Evolutionary conservation across 2,888 invertebrate species (phyloP), one percentile per base, ranked within the genome.

Genomic region (Platypus cylindrus): DNA sequence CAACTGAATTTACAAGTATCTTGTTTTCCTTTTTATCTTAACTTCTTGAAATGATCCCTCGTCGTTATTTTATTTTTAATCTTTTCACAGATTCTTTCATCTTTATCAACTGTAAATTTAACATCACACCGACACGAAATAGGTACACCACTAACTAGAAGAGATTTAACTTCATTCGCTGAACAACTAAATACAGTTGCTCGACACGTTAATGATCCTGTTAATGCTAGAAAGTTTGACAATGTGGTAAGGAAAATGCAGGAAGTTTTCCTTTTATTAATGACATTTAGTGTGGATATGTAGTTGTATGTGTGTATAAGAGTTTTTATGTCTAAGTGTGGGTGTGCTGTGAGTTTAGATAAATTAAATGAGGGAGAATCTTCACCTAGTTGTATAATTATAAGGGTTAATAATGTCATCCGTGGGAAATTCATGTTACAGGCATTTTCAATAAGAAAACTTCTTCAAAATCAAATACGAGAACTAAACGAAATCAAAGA

Each of bases 151-250:
- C 64, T 77, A 11, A 68, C 75, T 2, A 70, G 67, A 26, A 73
- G 70, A 48, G 78, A 79, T 49, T 52, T 79, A 13, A 67, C 67
- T 17, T 71, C 76, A 2, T 62, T 79, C 35, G 69, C 73, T 1
- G 74, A 77, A 44, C 78, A 78, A 52, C 56, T 78, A 31, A 71
- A 73, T 47, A 73, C 71, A 37, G 68, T 78, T 27, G 73, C 74
- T 0, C 71, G 71, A 25, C 75, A 78, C 60, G 69, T 84, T 45
- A 70, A 69, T 20, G 82, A 84, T 54, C 64, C 76, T 12, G 71
- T 72, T 16, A 78, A 74, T 2, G 75, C 78, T 2, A 73, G 76
- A n/a, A 71, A 76, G 52, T 66, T 85, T 52, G 79, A 82, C 53
- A 76, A 75, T 25, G 64, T 85, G 29, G 73, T 41, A 37, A 37